Conservation (phyloP, 2,888 invertebrate species). For the Agonopterix heracliana region DNA sequence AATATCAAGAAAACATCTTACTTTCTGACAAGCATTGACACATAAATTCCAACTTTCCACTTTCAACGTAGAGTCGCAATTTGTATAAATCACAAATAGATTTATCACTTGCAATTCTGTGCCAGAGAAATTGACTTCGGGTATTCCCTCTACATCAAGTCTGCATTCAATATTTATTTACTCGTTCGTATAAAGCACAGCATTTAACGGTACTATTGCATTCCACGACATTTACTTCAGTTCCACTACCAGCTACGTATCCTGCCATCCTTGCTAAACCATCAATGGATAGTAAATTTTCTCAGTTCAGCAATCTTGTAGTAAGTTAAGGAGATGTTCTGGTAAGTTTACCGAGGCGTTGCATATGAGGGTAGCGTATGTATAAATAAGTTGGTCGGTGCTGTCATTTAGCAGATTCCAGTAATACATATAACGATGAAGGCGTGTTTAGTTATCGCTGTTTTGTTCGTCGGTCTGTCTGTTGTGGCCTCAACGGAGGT, state of each 20-base stretch:
- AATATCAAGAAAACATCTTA: too few relatives aligned
- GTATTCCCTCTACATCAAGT: conserved; percentile 45
- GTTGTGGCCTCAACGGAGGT: conserved; percentile 11
- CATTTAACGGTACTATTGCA: conserved; percentile 3
- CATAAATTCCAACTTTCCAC: conserved; percentile 19
- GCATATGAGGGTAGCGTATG: conserved; percentile 22
- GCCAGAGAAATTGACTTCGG: conserved; percentile 49
- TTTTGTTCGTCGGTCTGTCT: conserved; percentile 26
- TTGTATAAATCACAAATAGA: conserved; percentile 22
- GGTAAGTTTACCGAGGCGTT: conserved; percentile 11
- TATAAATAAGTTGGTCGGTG: conserved; percentile 38
- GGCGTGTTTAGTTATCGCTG: conserved; percentile 28
- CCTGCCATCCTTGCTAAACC: conserved; percentile 8
- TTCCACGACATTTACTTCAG: conserved; percentile 13
- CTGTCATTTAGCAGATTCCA: conserved; percentile 26
- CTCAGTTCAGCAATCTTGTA: conserved; percentile 2
- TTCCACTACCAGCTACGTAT: background rate
- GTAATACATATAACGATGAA: conserved; percentile 33
- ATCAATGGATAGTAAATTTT: conserved; percentile 23
- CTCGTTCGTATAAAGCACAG: conserved; percentile 7
- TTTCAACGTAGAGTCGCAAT: conserved; percentile 22
- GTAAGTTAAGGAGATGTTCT: too few relatives aligned
- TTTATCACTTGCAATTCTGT: conserved; percentile 47
- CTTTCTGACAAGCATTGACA: background rate
- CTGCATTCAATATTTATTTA: conserved; percentile 36